Evolutionary conservation across 2,888 invertebrate genomes (phyloP).

Genomic region (Lasioglossum pauxillum): DNA sequence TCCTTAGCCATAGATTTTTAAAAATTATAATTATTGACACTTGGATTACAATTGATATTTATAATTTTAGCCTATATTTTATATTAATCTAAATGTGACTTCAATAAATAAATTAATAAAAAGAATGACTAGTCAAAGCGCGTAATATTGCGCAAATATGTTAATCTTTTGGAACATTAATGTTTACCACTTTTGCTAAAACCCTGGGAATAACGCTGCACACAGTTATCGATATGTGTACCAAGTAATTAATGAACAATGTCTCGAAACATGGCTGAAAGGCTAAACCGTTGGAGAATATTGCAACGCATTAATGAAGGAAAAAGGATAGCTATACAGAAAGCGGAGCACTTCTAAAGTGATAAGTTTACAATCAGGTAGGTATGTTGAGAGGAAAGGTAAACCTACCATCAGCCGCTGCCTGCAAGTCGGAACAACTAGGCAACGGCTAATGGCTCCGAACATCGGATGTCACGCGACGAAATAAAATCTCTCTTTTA

Average conservation of each 20-base stretch:
- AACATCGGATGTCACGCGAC: conserved; percentile 72
- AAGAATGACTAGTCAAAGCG: neutral
- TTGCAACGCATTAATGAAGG: conserved; percentile 61
- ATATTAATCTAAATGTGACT: neutral
- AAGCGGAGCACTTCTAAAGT: conserved; percentile 70
- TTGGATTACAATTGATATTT: neutral
- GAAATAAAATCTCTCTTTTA: conserved; percentile 65
- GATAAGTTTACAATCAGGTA: conserved; percentile 69
- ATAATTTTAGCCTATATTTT: neutral
- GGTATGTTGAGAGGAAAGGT: conserved; percentile 67
- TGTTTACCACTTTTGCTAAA: neutral
- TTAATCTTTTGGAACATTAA: neutral
- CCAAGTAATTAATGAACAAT: conserved; percentile 11
- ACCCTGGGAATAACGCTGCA: neutral
- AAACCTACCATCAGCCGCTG: conserved; percentile 57
- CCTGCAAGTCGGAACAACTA: conserved; percentile 64
- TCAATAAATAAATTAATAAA: neutral
- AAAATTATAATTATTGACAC: neutral
- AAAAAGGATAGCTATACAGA: conserved; percentile 62
- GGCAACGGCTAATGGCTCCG: conserved; percentile 63
- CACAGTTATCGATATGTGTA: neutral
- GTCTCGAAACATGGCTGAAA: conserved; percentile 34
- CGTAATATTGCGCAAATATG: neutral
- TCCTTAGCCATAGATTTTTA: neutral
- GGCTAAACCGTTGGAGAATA: conserved; percentile 51